Evolutionary conservation across 1,140 invertebrate species (phyloP), one percentile per base, ranked within the genome.

Genomic region (Prorops nasuta): DNA sequence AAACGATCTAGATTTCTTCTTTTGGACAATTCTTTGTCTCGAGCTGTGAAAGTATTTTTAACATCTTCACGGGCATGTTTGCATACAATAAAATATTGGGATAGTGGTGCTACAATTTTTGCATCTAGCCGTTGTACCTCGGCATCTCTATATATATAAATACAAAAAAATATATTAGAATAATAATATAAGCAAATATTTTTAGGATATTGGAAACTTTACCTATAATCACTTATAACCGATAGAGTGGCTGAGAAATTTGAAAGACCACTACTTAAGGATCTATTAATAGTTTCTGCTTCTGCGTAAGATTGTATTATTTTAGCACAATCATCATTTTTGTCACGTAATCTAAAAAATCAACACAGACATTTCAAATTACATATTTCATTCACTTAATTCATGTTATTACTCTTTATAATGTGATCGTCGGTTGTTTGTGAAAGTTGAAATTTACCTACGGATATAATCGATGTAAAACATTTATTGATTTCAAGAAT

Each of bases 61-160:
- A 90, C 74, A 66, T 88, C 86, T 39, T 88, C 86, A 18, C 85
- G 80, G 0, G 86, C 83, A 54, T 85, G 81, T 62, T 87, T 88
- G 58, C 88, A 91, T 48, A 88, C 83, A 3, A 75, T 76, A 60
- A 87, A 83, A 56, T 90, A 91, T 52, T 86, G 83, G 4, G 81
- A 81, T 44, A 90, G 69, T 44, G 87, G 82, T 17, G 79, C 72
- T 32, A 84, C 69, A 12, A 87, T 80, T 79, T 89, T 87, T 1
- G 80, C 72, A 63, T 90, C 86, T 35, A 90, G 67, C 18, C 85
- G 79, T 56, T 87, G 83, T 8, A 89, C 83, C 68, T 85, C 77
- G 2, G 83, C 79, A 66, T 90, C 86, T 59, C 78, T 79, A 38
- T 31, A 49, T 32, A 20, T 19, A 20, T 40, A 37, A 42, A 20